Evolutionary conservation across 2,113 vertebrate species (phyloP), one percentile per base, ranked within the genome.

Genomic region (Oplegnathus fasciatus): DNA sequence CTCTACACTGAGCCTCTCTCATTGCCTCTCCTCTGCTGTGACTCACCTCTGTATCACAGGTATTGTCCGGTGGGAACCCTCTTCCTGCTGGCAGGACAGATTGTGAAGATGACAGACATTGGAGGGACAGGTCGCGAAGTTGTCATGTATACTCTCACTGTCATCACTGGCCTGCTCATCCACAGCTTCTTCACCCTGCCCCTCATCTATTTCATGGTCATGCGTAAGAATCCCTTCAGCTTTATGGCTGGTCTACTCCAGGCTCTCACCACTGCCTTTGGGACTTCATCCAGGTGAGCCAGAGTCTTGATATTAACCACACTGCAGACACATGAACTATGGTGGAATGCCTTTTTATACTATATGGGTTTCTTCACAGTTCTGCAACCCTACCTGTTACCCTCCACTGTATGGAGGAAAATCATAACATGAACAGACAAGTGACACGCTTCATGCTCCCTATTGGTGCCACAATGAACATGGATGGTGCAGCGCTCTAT

Each of bases 301-400:
- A 55, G 3, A 52, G 6, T 37, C 26, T 66, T 67, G 4, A 76
- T 37, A 50, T 30, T 26, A 30, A 32, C n/a, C 20, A 32, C 26
- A 75, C 18, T 60, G 15, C 28, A 80, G 46, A 0, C 26, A 20
- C 9, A 66, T 64, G 15, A 42, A 67, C 32, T 17, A 5, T 46
- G 6, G 9, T 50, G 5, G 7, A 48, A 9, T 18, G 1, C 11
- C 18, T 64, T 57, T 9, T 11, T 24, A 5, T 44, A 28, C 6
- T 4, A 7, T n/a, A 4, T 42, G 20, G 30, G 13, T n/a, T 48
- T 20, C 24, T n/a, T 58, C 0, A 28, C 90, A 98, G 97, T 92
- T 98, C 97, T 8, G 97, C 96, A 0, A 98, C 97, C 0, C 94
- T 99, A 65, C 97, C 98, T 65, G 96, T 99, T 78, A 98, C 97